Conservation (phyloP, 2,113 vertebrate species). For the Tetraodon nigroviridis region DNA sequence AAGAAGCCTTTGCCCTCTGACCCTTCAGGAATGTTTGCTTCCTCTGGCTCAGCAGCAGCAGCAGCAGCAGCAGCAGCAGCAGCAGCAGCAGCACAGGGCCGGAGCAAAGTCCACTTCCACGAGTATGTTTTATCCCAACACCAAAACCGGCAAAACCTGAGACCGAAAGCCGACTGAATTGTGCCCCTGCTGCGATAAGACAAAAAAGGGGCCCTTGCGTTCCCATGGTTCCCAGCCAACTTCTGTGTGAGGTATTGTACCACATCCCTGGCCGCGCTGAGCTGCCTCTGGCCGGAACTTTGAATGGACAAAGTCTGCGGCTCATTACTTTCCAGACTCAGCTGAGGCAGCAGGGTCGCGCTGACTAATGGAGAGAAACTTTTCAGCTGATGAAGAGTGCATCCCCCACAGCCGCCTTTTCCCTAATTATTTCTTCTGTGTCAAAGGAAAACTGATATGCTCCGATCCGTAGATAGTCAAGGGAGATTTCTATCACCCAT, state of each 20-base stretch:
- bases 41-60: slow-evolving; percentile 29
- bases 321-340: slow-evolving; percentile 56
- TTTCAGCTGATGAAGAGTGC: slow-evolving; percentile 44
- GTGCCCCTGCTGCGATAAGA: slow-evolving; percentile 22
- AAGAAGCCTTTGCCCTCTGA: slow-evolving; percentile 53
- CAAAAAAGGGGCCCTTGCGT: slow-evolving; percentile 21
- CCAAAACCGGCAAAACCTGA: neutral
- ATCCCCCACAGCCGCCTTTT: neutral
- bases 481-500: slow-evolving; percentile 20
- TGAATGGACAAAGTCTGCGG: slow-evolving; percentile 51
- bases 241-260: slow-evolving; percentile 30
- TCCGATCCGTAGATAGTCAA: slow-evolving; percentile 22
- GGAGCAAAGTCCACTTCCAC: slow-evolving; percentile 9
- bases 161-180: slow-evolving; percentile 14
- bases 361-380: slow-evolving; percentile 63
- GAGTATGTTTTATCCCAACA: neutral
- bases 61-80: no score
- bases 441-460: neutral
- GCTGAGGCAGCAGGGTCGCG: slow-evolving; percentile 52
- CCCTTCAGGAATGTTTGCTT: slow-evolving; percentile 56
- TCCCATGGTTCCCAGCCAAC: slow-evolving; percentile 37
- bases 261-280: slow-evolving; percentile 37
- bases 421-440: slow-evolving; percentile 34
- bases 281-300: slow-evolving; percentile 54
- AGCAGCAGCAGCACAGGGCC: slow-evolving; percentile 10